phyloP scores from a whole-genome alignment of 2,888 invertebrate genomes.

The Sycophila texana region DNA sequence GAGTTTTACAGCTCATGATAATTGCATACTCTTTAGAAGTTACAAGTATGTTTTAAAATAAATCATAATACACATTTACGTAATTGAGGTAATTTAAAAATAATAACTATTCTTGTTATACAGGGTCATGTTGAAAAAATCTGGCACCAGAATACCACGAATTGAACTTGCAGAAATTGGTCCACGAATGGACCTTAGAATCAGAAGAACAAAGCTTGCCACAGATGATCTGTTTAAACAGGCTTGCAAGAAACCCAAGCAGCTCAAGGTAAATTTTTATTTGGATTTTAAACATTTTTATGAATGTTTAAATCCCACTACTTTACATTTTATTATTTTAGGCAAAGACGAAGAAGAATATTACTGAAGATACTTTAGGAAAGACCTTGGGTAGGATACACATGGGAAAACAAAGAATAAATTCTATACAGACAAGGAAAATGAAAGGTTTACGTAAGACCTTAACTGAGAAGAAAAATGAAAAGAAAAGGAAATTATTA shows the following conservation, averaged over 20 bases:
- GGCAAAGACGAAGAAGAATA: conserved; percentile 92
- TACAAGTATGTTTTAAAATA: conserved; percentile 76
- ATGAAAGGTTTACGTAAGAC: conserved; percentile 92
- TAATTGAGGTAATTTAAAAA: too few species aligned
- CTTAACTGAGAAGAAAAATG: conserved; percentile 81
- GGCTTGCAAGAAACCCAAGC: conserved; percentile 87
- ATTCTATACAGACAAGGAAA: conserved; percentile 91
- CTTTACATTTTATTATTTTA: conserved; percentile 64
- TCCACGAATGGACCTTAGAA: conserved; percentile 90
- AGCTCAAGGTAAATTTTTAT: conserved; percentile 78
- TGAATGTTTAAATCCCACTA: conserved; percentile 4
- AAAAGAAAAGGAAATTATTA: conserved; percentile 78
- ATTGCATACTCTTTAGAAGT: conserved; percentile 86
- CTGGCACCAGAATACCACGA: conserved; percentile 90
- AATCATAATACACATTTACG: neutral
- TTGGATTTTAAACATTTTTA: conserved; percentile 13
- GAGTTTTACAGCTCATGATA: conserved; percentile 90
- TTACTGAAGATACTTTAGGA: conserved; percentile 90
- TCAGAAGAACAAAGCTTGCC: conserved; percentile 92
- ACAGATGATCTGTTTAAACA: conserved; percentile 92
- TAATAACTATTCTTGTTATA: conserved; percentile 13
- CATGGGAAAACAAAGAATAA: conserved; percentile 91
- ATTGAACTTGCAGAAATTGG: conserved; percentile 96
- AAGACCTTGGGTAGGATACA: conserved; percentile 94
- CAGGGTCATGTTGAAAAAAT: conserved; percentile 85